These are phyloP conservation scores for Pemphigus obesinymphae DNA, from an alignment of 1,140 invertebrate genomes.

Conservation along the genomic window DNA sequence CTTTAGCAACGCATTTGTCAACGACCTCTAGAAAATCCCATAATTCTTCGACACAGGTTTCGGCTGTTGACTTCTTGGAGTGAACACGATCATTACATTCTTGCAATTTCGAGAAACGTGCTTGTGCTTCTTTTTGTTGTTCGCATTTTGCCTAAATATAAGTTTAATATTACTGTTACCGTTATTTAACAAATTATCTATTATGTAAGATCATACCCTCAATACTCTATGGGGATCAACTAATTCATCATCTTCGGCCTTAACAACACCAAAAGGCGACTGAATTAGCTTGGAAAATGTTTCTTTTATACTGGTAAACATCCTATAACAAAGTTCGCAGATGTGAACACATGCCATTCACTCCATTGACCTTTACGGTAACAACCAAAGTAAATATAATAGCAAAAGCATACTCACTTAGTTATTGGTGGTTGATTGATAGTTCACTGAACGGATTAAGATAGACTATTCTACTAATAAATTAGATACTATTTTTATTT, in stretches of 20 bases:
- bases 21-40: slow-evolving; percentile 84
- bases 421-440: neutral
- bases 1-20: slow-evolving; percentile 81
- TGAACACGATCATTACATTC: slow-evolving; percentile 82
- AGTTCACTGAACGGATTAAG: no score
- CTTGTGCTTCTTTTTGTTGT: slow-evolving; percentile 58
- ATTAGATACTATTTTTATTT: no score
- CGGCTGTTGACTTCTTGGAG: slow-evolving; percentile 70
- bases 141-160: slow-evolving; percentile 60
- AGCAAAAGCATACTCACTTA: neutral
- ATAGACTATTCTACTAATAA: no score
- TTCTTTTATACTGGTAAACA: slow-evolving; percentile 22
- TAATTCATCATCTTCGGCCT: slow-evolving; percentile 65
- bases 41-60: slow-evolving; percentile 84
- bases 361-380: neutral
- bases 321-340: neutral
- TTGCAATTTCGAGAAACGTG: slow-evolving; percentile 65
- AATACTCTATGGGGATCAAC: slow-evolving; percentile 70
- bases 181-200: slow-evolving; percentile 3
- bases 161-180: neutral
- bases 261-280: slow-evolving; percentile 41
- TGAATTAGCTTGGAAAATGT: neutral
- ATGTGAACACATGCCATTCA: neutral
- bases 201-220: slow-evolving; percentile 55
- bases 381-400: neutral